Conservation (phyloP, 2,888 invertebrate species). For the Eilema griseolum region DNA sequence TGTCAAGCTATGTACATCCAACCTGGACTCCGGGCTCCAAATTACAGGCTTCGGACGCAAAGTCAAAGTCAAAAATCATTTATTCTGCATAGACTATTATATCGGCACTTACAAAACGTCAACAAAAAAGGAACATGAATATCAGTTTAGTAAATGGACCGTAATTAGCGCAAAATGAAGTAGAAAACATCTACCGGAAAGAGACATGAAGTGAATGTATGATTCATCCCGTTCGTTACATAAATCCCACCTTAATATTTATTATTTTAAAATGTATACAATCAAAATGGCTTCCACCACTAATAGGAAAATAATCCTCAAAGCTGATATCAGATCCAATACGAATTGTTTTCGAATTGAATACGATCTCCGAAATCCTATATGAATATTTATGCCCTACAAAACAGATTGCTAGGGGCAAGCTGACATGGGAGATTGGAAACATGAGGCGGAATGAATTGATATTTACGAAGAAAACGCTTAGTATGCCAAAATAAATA, state of each 20-base stretch:
- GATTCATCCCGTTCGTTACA: too few species aligned
- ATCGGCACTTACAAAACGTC: too few species aligned
- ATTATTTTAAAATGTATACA: not conserved
- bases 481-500: conserved; percentile 6
- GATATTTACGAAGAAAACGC: conserved; percentile 7
- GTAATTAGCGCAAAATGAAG: too few species aligned
- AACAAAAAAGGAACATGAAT: too few species aligned
- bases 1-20: too few species aligned
- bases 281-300: conserved; percentile 1
- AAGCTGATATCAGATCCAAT: not conserved
- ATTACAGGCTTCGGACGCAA: too few species aligned
- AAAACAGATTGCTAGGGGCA: conserved; percentile 12
- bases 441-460: conserved; percentile 14
- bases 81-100: too few species aligned
- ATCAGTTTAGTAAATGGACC: too few species aligned
- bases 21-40: too few species aligned
- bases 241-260: not conserved
- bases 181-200: too few species aligned
- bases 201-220: too few species aligned
- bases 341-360: conserved; percentile 8
- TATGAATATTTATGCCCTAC: conserved; percentile 24
- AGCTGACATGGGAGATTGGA: conserved; percentile 15
- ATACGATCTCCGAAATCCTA: conserved; percentile 12
- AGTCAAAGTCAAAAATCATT: too few species aligned
- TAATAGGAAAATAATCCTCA: conserved; percentile 8